Percentiles rank a stretch among this genome's conserved stretches.
Conservation (phyloP, 2,113 vertebrate genomes). For the Eurypyga helias region DNA sequence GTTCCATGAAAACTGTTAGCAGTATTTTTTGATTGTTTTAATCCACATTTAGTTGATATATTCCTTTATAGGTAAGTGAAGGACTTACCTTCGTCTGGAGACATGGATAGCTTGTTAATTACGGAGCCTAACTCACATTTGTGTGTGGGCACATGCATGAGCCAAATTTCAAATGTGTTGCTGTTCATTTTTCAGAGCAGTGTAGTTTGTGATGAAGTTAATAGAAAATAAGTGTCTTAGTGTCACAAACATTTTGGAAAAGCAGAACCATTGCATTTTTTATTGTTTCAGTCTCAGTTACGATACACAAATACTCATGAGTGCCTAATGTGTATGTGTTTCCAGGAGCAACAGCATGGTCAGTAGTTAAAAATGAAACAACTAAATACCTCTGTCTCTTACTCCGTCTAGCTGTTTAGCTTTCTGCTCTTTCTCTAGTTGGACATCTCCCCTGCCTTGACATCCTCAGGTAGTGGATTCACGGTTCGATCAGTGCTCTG, state of each 20-base stretch:
- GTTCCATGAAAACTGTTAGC: background rate
- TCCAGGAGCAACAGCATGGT: background rate
- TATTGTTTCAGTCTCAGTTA: background rate
- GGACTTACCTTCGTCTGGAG: background rate
- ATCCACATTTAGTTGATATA: background rate
- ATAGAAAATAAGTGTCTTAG: background rate
- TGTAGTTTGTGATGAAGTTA: background rate
- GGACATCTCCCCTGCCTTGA: background rate
- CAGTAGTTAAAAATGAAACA: background rate
- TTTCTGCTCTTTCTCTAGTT: background rate
- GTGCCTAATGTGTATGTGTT: accelerated
- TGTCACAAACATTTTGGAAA: background rate
- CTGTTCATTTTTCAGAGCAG: background rate
- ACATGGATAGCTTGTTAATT: background rate
- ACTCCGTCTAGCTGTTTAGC: background rate
- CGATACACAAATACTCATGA: background rate
- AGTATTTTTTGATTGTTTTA: conserved; percentile 23
- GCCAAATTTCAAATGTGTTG: background rate
- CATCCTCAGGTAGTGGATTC: background rate
- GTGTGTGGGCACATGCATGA: background rate
- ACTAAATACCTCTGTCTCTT: background rate
- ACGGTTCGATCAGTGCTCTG: background rate
- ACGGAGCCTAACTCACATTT: background rate
- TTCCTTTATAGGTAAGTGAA: background rate
- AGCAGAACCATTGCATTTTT: background rate